Base-by-base conservation (phyloP, 2,113 vertebrate genomes). In the Orycteropus afer region DNA sequence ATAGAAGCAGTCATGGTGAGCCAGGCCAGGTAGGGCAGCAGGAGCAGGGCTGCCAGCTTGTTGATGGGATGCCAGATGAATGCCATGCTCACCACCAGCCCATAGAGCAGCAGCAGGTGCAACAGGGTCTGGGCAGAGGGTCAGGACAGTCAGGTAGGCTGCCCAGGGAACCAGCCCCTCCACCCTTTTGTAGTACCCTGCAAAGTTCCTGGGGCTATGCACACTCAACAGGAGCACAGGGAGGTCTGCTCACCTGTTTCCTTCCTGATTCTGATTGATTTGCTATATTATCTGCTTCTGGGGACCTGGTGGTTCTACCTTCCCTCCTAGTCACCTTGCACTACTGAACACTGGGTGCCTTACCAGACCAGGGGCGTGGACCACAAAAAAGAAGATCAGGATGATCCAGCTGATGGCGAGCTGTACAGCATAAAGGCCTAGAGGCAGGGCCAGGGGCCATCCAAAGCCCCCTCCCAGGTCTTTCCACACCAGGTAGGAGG, bases 401-500 rank as follows among this genome's bases (percentile, higher is more conserved):
- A 99, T 98, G 29, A 98, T 97, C 99, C 99, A 99, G 98, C 99
- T 99, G 85, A 99, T 80, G 84, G 97, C 93, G 32, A 99, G 98
- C 97, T 99, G 99, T n/a, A 98, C 87, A 61, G 98, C 98, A 20
- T 99, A 99, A 63, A 99, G 99, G 71, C 99, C 98, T 2, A 99
- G 96, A 0, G 99, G 99, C 76, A 99, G 84, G 77, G 98, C 2
- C 9, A 99, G 98, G 42, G 98, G 98, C 90, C 98, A 94, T 86
- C 96, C 97, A 25, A 99, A 99, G 97, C 99, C 99, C 86, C 99
- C 98, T 0, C 99, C 99, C 45, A 99, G 98, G 84, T 99, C 99
- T 7, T 98, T 99, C 99, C 99, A 99, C 7, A 99, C 97, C 97
- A 99, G 97, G 96, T 99, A 99, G 74, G 99, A 99, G 67, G 98